phyloP scores from a whole-genome alignment of 2,113 vertebrate genomes.

The Varanus komodoensis region DNA sequence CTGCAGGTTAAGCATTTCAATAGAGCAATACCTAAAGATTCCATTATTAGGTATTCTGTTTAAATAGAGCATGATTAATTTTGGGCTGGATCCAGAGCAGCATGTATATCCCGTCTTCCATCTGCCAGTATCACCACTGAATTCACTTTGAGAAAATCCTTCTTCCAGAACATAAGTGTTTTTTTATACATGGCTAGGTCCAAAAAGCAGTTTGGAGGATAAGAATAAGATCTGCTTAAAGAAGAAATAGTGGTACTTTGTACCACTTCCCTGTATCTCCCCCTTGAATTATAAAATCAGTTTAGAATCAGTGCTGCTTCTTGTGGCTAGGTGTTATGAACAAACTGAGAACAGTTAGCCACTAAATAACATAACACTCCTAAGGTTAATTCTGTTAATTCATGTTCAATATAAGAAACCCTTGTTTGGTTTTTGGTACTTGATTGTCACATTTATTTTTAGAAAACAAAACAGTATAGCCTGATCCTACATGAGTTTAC shows the following conservation, averaged over 20 bases:
- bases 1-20: background rate
- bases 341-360: conserved; percentile 44
- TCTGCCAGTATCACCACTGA: too few species aligned
- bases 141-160: background rate
- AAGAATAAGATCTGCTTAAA: background rate
- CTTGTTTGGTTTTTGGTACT: conserved; percentile 56
- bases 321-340: conserved; percentile 42
- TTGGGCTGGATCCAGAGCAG: background rate
- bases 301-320: conserved; percentile 1
- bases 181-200: background rate
- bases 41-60: background rate
- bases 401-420: background rate
- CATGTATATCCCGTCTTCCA: background rate
- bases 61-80: background rate
- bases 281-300: background rate
- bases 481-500: conserved; percentile 40
- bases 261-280: background rate
- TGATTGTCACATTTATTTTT: conserved; percentile 41
- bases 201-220: background rate
- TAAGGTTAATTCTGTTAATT: conserved; percentile 56
- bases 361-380: conserved; percentile 30
- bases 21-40: background rate
- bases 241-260: background rate
- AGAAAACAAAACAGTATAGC: conserved; percentile 12
- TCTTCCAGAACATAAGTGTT: background rate